phyloP scores from a whole-genome alignment of 2,113 vertebrate genomes.

The Dipodomys ordii region DNA sequence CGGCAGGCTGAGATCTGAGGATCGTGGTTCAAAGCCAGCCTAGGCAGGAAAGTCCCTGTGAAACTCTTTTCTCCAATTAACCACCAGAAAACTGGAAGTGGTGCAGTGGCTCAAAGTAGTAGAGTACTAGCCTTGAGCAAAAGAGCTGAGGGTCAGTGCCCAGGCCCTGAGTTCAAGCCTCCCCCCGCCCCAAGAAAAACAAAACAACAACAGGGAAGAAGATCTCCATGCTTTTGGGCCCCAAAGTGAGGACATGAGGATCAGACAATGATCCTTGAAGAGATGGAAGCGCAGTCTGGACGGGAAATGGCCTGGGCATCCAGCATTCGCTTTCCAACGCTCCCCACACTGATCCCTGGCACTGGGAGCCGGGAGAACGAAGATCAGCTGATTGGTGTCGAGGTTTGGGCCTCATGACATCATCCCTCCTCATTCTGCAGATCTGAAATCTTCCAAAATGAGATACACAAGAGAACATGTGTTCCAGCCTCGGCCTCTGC shows the following conservation, averaged over 20 bases:
- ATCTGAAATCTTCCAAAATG: conserved; percentile 47
- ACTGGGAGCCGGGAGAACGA: not conserved
- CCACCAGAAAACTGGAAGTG: too few species aligned
- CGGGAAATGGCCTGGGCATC: not conserved
- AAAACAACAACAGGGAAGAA: not conserved
- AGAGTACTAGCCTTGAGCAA: too few species aligned
- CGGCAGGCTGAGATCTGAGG: too few species aligned
- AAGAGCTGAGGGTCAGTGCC: too few species aligned
- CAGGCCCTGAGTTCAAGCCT: too few species aligned
- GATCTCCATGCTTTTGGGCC: not conserved
- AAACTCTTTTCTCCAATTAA: too few species aligned
- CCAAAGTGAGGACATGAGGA: not conserved
- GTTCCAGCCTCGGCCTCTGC: not conserved
- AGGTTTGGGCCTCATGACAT: not conserved
- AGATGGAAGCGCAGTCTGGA: rapidly evolving
- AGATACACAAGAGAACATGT: not conserved
- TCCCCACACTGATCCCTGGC: not conserved
- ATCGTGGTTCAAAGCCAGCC: too few species aligned
- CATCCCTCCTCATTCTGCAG: not conserved
- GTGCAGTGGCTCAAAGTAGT: too few species aligned
- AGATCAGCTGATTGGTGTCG: not conserved
- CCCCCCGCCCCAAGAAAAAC: too few species aligned
- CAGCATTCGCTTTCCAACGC: too few species aligned
- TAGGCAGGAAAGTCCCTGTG: too few species aligned
- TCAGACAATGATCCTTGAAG: rapidly evolving